These are phyloP conservation scores for Diuraphis noxia DNA, from an alignment of 1,140 invertebrate species.

Conservation along the genomic window DNA sequence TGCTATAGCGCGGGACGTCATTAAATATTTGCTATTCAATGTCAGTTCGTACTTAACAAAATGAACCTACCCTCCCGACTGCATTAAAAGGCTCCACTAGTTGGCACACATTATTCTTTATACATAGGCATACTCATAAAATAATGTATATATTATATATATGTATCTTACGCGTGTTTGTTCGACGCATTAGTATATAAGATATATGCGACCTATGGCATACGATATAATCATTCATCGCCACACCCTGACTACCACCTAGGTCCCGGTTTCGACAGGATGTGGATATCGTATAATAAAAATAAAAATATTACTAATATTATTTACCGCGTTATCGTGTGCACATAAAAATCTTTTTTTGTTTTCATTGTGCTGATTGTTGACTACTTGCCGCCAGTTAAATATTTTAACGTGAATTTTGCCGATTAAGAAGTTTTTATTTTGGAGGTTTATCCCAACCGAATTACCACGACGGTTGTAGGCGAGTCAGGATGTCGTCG, in stretches of 20 bases:
- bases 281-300: not conserved
- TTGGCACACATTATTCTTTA: not conserved
- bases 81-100: constrained; percentile 11
- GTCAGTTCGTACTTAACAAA: constrained; percentile 16
- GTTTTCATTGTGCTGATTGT: not conserved
- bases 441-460: not conserved
- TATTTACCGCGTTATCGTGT: not conserved
- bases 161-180: not conserved
- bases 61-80: not conserved
- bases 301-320: not conserved
- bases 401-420: not conserved
- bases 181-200: not conserved
- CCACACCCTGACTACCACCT: no score
- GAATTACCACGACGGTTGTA: not conserved
- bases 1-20: constrained; percentile 13
- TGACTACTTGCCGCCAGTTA: not conserved
- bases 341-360: not conserved
- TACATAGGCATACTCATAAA: not conserved
- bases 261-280: no score
- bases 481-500: not conserved
- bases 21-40: constrained; percentile 29
- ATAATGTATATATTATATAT: not conserved
- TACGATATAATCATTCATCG: not conserved
- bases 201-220: not conserved
- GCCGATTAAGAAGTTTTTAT: not conserved